These are phyloP conservation scores for Rhagologus leucostigma DNA, from an alignment of 2,113 vertebrate species.

Conservation along the genomic window DNA sequence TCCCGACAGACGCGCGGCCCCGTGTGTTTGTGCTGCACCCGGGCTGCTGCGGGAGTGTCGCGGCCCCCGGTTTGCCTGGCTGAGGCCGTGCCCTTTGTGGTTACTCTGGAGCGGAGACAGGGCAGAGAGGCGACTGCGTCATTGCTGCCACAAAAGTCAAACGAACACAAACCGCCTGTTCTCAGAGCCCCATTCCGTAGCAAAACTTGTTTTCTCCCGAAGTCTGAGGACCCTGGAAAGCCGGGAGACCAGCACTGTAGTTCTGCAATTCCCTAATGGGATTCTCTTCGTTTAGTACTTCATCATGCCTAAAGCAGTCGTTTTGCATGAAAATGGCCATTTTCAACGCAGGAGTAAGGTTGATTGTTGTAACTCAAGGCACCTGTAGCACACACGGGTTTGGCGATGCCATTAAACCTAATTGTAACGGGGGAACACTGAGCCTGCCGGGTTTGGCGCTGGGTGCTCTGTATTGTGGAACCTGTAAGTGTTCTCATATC, in stretches of 20 bases:
- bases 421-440: accelerated
- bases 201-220: accelerated
- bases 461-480: accelerated
- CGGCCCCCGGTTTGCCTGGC: accelerated
- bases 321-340: accelerated
- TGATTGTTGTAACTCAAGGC: accelerated
- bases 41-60: accelerated
- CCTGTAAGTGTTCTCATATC: accelerated
- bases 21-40: accelerated
- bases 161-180: accelerated
- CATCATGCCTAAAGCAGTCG: accelerated
- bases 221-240: accelerated
- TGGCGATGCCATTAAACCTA: accelerated
- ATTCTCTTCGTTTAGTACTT: accelerated
- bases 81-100: no score
- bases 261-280: accelerated
- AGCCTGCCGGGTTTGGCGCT: neutral
- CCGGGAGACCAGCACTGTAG: accelerated
- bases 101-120: no score
- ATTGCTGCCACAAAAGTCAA: accelerated
- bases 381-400: accelerated
- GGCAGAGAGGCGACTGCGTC: accelerated
- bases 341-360: neutral
- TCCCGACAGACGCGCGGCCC: no score
- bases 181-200: accelerated